A percentile compares a stretch with the other conserved stretches of the same genome.
These are phyloP conservation scores for Siniperca obscura DNA, from an alignment of 2,797 vertebrate genomes.

Conservation along the genomic window DNA sequence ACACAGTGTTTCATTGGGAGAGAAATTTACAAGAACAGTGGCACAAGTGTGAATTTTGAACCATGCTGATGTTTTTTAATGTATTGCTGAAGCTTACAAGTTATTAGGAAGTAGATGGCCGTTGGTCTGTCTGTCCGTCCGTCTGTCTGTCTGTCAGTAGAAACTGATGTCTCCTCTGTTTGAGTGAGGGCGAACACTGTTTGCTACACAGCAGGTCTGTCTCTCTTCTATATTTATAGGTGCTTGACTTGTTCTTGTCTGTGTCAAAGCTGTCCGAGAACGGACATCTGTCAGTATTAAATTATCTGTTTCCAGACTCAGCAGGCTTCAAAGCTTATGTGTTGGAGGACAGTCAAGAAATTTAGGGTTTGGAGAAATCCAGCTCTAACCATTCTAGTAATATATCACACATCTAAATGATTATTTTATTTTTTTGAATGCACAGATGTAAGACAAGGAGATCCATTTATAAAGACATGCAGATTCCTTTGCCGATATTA, in stretches of 20 bases:
- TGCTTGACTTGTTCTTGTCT: slow-evolving; percentile 74
- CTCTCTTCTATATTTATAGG: slow-evolving; percentile 67
- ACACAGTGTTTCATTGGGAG: slow-evolving; percentile 79
- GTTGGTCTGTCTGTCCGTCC: slow-evolving; percentile 51
- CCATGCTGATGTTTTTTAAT: slow-evolving; percentile 75
- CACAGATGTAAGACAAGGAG: slow-evolving; percentile 38
- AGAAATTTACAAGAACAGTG: slow-evolving; percentile 80
- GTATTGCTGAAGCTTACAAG: slow-evolving; percentile 68
- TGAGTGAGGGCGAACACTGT: slow-evolving; percentile 50
- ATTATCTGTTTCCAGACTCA: slow-evolving; percentile 47
- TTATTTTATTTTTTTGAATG: slow-evolving; percentile 53
- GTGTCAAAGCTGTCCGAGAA: slow-evolving; percentile 61
- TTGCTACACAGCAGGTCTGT: slow-evolving; percentile 68
- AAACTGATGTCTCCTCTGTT: slow-evolving; percentile 57
- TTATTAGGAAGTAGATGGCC: slow-evolving; percentile 66
- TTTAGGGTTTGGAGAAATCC: slow-evolving; percentile 19
- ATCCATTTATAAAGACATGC: slow-evolving; percentile 24
- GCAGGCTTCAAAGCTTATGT: slow-evolving; percentile 38
- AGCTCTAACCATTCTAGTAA: slow-evolving; percentile 17
- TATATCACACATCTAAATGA: slow-evolving; percentile 44
- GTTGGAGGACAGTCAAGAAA: slow-evolving; percentile 42
- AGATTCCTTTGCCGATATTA: slow-evolving; percentile 28
- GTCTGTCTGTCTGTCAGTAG: slow-evolving; percentile 42
- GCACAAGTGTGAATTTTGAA: slow-evolving; percentile 84
- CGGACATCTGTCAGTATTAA: slow-evolving; percentile 71